Conservation (phyloP, 2,888 invertebrate genomes). For the Callosobruchus maculatus region DNA sequence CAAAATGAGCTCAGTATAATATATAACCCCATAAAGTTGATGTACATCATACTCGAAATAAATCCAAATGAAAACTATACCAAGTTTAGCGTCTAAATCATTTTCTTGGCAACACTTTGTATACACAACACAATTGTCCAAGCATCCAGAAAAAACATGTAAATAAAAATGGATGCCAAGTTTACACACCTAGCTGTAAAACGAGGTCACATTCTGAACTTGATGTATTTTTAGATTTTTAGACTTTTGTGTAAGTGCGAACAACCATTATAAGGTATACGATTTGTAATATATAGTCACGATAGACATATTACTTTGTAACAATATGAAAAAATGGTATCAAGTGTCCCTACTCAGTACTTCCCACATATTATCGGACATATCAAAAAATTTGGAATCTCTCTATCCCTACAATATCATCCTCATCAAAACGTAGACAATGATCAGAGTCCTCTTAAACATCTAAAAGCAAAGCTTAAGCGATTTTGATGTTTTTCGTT, state of each 20-base stretch:
- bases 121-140: background rate
- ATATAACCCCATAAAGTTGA: too few relatives aligned
- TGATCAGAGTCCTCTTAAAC: too few relatives aligned
- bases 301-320: too few relatives aligned
- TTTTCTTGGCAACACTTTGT: background rate
- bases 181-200: background rate
- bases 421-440: too few relatives aligned
- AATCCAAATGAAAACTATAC: background rate
- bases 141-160: background rate
- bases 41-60: background rate
- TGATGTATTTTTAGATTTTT: background rate
- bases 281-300: background rate
- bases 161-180: background rate
- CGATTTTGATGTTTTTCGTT: too few relatives aligned
- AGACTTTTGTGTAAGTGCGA: background rate
- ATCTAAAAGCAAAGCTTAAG: too few relatives aligned
- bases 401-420: too few relatives aligned
- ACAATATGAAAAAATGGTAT: too few relatives aligned
- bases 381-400: too few relatives aligned
- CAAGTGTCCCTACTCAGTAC: too few relatives aligned
- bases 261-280: background rate
- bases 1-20: too few relatives aligned
- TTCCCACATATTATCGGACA: too few relatives aligned
- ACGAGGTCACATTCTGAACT: background rate
- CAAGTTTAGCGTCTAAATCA: background rate